phyloP scores from a whole-genome alignment of 2,797 vertebrate species.

The Clarias fuscus region DNA sequence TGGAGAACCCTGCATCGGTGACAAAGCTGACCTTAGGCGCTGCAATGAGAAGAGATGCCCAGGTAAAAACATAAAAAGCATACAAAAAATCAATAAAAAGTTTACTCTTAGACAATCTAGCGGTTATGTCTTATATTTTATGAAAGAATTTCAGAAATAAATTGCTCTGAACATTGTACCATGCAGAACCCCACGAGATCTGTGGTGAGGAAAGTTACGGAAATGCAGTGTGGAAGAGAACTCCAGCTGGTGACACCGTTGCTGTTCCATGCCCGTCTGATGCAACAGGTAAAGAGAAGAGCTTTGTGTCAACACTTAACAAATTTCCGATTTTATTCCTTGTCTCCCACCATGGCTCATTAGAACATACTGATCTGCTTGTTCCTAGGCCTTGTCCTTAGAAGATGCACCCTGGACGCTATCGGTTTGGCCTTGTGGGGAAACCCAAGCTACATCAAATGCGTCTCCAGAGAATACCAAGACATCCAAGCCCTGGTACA shows the following conservation, averaged over 20 bases:
- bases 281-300: constrained; percentile 80
- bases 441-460: constrained; percentile 89
- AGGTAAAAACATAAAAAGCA: constrained; percentile 71
- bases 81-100: neutral
- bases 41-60: constrained; percentile 91
- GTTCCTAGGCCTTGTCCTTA: constrained; percentile 84
- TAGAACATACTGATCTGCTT: neutral
- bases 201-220: constrained; percentile 86
- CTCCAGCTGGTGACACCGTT: constrained; percentile 86
- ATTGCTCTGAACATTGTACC: neutral
- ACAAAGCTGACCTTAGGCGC: constrained; percentile 84
- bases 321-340: neutral
- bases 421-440: constrained; percentile 94
- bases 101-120: neutral
- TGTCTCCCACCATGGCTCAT: neutral
- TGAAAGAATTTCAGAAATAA: neutral
- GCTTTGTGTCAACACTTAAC: neutral
- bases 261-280: constrained; percentile 86
- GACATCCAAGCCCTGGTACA: constrained; percentile 93
- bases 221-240: constrained; percentile 90
- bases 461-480: constrained; percentile 92
- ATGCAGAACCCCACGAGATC: constrained; percentile 92
- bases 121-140: neutral
- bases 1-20: constrained; percentile 85
- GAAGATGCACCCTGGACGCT: constrained; percentile 91